These are phyloP conservation scores for Proisotoma minuta DNA, from an alignment of 2,888 invertebrate genomes.

Conservation along the genomic window DNA sequence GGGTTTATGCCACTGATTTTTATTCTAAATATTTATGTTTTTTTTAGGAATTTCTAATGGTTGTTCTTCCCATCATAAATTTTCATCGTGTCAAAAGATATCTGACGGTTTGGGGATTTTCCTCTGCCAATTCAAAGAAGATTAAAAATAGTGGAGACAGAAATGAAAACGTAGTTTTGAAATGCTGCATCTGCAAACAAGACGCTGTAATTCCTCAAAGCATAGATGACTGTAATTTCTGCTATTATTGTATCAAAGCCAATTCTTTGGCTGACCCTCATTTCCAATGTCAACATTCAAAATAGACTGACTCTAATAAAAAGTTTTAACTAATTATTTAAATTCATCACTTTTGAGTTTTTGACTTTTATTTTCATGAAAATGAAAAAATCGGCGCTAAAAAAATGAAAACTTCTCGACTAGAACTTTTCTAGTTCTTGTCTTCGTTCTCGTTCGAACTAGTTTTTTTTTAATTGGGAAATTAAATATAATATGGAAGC, in stretches of 20 bases:
- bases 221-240: constrained; percentile 22
- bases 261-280: constrained; percentile 19
- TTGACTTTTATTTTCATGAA: too few species aligned
- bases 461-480: too few species aligned
- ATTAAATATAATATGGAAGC: too few species aligned
- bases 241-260: constrained; percentile 39
- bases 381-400: too few species aligned
- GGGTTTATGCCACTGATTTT: not conserved
- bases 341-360: too few species aligned
- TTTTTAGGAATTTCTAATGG: constrained; percentile 40
- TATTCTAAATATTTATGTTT: not conserved
- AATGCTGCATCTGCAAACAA: constrained; percentile 32
- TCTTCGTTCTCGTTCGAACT: too few species aligned
- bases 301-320: too few species aligned
- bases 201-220: constrained; percentile 39
- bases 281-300: constrained; percentile 9
- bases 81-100: constrained; percentile 32
- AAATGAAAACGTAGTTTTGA: constrained; percentile 9
- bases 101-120: constrained; percentile 8
- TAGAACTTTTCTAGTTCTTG: too few species aligned
- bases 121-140: not conserved
- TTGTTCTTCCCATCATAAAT: constrained; percentile 36
- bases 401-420: too few species aligned
- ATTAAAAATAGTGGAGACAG: not conserved
- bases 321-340: too few species aligned